Conservation (phyloP, 2,888 invertebrate species). For the Tiliacea aurago region DNA sequence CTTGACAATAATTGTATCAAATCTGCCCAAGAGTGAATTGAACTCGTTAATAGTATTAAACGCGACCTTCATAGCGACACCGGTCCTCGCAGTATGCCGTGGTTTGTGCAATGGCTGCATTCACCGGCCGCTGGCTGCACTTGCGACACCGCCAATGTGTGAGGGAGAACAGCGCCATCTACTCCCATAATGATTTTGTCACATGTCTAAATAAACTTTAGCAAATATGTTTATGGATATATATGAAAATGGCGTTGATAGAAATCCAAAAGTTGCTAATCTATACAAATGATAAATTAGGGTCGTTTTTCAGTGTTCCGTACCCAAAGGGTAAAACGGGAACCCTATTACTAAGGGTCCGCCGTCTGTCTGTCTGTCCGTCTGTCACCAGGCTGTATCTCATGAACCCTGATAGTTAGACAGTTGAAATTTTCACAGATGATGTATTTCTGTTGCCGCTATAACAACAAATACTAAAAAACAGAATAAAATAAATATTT, state of each 20-base stretch:
- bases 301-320: too few relatives aligned
- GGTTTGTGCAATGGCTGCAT: conserved; percentile 83
- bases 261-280: neutral
- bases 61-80: conserved; percentile 48
- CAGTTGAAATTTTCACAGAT: too few relatives aligned
- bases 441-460: too few relatives aligned
- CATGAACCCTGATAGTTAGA: too few relatives aligned
- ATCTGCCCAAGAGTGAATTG: conserved; percentile 26
- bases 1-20: conserved; percentile 33
- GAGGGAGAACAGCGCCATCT: conserved; percentile 56
- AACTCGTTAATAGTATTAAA: conserved; percentile 52
- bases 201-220: conserved; percentile 10
- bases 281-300: neutral
- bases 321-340: too few relatives aligned
- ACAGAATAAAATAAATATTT: too few relatives aligned
- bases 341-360: too few relatives aligned
- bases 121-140: conserved; percentile 73
- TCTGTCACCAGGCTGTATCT: too few relatives aligned
- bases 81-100: conserved; percentile 46
- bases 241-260: neutral
- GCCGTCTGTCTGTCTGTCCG: too few relatives aligned
- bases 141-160: conserved; percentile 66
- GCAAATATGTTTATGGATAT: neutral
- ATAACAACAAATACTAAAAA: too few relatives aligned
- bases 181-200: conserved; percentile 48